Percentiles rank a stretch among this genome's conserved stretches.
Evolutionary conservation across 2,888 invertebrate genomes (phyloP).

Genomic region (Trissolcus brochymenae): DNA sequence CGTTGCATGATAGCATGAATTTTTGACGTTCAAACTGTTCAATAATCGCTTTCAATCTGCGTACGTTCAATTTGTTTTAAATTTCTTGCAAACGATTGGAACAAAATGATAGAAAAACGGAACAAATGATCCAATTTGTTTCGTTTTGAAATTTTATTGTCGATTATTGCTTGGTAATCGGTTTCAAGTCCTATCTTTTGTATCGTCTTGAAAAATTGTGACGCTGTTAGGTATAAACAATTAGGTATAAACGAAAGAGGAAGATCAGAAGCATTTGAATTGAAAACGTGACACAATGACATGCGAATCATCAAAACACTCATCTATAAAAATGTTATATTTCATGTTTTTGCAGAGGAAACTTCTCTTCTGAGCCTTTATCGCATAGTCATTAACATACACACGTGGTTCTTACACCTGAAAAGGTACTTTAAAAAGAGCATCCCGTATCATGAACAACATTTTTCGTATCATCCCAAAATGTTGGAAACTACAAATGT

Average conservation of each 20-base stretch:
- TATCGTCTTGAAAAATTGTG: too few relatives aligned
- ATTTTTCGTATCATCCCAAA: slow-evolving; percentile 28
- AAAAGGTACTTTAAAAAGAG: slow-evolving; percentile 52
- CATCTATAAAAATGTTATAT: slow-evolving; percentile 3
- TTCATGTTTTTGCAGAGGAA: slow-evolving; percentile 57
- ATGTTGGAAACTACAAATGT: background rate
- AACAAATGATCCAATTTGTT: background rate
- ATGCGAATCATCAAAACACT: too few relatives aligned
- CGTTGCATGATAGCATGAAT: slow-evolving; percentile 36
- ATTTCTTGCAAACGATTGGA: too few relatives aligned
- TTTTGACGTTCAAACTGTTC: slow-evolving; percentile 13
- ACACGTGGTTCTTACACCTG: slow-evolving; percentile 56
- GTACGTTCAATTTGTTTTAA: too few relatives aligned
- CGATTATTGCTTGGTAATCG: slow-evolving; percentile 40
- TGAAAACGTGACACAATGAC: too few relatives aligned
- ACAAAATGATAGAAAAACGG: background rate
- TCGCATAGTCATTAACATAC: slow-evolving; percentile 58
- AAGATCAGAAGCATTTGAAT: too few relatives aligned
- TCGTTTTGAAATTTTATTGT: slow-evolving; percentile 46
- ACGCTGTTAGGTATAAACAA: too few relatives aligned
- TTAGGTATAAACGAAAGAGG: too few relatives aligned
- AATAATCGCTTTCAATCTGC: slow-evolving; percentile 13
- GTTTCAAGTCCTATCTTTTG: slow-evolving; percentile 3
- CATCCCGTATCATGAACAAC: slow-evolving; percentile 39
- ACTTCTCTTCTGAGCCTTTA: slow-evolving; percentile 58